These are phyloP conservation scores for Rhynchomys soricoides DNA, from an alignment of 2,113 vertebrate genomes.

Conservation along the genomic window DNA sequence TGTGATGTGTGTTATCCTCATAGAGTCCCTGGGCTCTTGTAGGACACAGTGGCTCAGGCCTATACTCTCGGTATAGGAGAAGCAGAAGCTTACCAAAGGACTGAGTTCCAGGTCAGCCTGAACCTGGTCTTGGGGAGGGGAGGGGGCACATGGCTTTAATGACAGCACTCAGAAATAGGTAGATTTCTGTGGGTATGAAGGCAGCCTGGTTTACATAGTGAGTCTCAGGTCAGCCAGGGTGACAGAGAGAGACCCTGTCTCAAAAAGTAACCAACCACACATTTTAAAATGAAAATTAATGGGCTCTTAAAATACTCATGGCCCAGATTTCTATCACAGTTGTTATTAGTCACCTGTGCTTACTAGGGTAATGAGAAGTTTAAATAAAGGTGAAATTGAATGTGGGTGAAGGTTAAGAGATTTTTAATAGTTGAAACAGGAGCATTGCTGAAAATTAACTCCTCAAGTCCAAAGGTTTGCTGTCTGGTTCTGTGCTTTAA, in stretches of 20 bases:
- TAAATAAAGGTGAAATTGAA: slow-evolving; percentile 17
- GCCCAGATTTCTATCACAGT: slow-evolving; percentile 40
- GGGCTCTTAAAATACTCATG: background rate
- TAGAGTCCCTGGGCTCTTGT: background rate
- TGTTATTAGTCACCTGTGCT: slow-evolving; percentile 5
- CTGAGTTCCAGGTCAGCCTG: background rate
- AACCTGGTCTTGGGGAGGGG: background rate
- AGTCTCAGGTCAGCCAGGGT: background rate
- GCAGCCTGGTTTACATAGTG: background rate
- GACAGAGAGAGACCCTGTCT: background rate
- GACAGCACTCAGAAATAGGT: background rate
- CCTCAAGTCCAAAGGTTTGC: background rate
- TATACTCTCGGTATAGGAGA: background rate
- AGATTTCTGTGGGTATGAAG: background rate
- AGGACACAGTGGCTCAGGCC: too few species aligned
- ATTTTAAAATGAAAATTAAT: background rate
- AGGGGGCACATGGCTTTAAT: background rate
- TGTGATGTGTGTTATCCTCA: background rate
- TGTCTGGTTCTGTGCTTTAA: slow-evolving; percentile 18
- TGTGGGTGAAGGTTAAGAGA: background rate
- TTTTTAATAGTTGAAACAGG: slow-evolving; percentile 15
- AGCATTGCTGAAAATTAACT: slow-evolving; percentile 18
- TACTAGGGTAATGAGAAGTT: slow-evolving; percentile 46
- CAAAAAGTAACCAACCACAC: background rate
- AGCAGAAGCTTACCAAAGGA: background rate